Conservation (phyloP, 2,888 invertebrate genomes). For the Aleiodes leptofemur region DNA sequence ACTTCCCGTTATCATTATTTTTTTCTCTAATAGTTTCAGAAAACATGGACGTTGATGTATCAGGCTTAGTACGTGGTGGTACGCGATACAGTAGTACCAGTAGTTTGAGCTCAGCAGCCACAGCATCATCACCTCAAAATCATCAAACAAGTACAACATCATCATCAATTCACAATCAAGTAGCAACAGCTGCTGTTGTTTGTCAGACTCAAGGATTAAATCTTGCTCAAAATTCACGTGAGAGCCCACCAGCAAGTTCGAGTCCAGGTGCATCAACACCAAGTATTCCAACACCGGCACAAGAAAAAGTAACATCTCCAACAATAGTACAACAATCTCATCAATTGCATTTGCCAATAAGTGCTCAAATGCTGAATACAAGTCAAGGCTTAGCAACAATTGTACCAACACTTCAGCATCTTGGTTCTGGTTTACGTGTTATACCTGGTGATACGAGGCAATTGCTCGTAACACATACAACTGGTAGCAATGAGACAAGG, state of each 20-base stretch:
- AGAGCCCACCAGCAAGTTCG: constrained; percentile 72
- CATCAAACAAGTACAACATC: constrained; percentile 63
- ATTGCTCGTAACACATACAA: constrained; percentile 69
- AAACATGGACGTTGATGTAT: constrained; percentile 70
- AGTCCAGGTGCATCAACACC: constrained; percentile 70
- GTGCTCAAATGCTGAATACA: constrained; percentile 72
- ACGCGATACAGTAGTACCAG: constrained; percentile 77
- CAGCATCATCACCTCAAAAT: constrained; percentile 75
- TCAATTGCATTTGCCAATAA: constrained; percentile 72
- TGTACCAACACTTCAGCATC: constrained; percentile 72
- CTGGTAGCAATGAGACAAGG: constrained; percentile 68
- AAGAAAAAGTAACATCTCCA: constrained; percentile 67
- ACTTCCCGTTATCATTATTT: not conserved
- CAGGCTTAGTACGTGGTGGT: constrained; percentile 68
- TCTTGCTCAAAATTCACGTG: constrained; percentile 70
- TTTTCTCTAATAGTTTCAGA: constrained; percentile 61
- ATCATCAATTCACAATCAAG: constrained; percentile 68
- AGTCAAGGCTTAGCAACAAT: constrained; percentile 72
- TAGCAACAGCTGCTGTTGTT: constrained; percentile 70
- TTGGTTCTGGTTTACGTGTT: constrained; percentile 70
- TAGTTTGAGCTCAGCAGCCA: constrained; percentile 76
- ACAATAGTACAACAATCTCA: constrained; percentile 66
- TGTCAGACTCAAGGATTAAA: constrained; percentile 73
- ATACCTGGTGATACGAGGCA: constrained; percentile 72
- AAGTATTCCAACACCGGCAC: constrained; percentile 71